Percentiles rank a stretch among this genome's conserved stretches.
phyloP scores from a whole-genome alignment of 2,797 vertebrate species.

The Myotis planiceps region DNA sequence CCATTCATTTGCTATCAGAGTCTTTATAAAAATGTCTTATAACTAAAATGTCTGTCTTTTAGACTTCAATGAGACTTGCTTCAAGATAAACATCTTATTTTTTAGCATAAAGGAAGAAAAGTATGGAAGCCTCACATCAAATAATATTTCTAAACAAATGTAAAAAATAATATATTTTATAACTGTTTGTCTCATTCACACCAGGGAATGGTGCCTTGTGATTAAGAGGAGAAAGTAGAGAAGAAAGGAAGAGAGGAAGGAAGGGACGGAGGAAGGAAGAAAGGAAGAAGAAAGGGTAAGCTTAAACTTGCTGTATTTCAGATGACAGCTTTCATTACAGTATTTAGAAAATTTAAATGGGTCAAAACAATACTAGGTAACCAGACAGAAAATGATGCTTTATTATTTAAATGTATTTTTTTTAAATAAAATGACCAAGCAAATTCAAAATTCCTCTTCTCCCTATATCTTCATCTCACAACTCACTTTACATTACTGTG shows the following conservation, averaged over 20 bases:
- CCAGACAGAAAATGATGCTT: neutral
- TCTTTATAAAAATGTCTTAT: constrained; percentile 33
- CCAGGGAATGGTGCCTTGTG: neutral
- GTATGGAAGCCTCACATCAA: constrained; percentile 10
- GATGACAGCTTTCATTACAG: neutral
- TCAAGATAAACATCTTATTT: constrained; percentile 40
- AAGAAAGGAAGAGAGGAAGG: too few species aligned
- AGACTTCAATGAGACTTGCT: constrained; percentile 38
- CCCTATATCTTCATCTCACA: neutral
- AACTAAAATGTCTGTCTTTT: constrained; percentile 45
- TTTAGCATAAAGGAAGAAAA: constrained; percentile 23
- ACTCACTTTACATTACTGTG: neutral
- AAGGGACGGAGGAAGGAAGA: fast-evolving
- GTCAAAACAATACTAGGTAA: constrained; percentile 1
- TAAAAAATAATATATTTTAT: neutral
- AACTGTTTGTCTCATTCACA: neutral
- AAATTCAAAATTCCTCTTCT: neutral
- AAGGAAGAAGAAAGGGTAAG: neutral
- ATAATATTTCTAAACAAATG: constrained; percentile 21
- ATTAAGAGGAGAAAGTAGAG: neutral
- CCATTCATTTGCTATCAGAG: constrained; percentile 58
- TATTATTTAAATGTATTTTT: constrained; percentile 6
- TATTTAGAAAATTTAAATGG: constrained; percentile 36
- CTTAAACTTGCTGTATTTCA: neutral
- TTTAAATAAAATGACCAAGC: constrained; percentile 5